Evolutionary conservation across 2,113 vertebrate species (phyloP).

Genomic region (Mesoclemmys tuberculata): DNA sequence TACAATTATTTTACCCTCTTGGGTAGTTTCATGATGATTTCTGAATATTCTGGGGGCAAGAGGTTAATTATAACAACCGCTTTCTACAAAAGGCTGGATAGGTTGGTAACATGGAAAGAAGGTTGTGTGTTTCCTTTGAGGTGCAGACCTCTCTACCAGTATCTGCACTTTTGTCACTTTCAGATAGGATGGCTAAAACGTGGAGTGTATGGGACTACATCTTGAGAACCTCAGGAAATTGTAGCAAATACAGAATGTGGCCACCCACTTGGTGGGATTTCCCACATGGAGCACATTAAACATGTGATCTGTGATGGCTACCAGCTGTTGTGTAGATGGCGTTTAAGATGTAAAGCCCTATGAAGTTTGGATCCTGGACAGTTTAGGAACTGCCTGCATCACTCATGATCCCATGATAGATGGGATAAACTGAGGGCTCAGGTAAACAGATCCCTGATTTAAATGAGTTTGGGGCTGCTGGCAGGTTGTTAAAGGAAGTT

Average conservation of each 20-base stretch:
- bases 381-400: not conserved
- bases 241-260: rapidly evolving
- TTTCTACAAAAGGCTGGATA: not conserved
- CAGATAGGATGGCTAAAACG: not conserved
- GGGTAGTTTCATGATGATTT: not conserved
- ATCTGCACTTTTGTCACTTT: rapidly evolving
- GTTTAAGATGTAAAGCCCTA: not conserved
- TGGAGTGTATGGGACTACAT: not conserved
- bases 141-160: not conserved
- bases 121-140: not conserved
- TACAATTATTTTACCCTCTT: not conserved
- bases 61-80: not conserved
- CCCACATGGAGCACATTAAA: not conserved
- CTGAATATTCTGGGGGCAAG: not conserved
- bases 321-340: not conserved
- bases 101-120: not conserved
- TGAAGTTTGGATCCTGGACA: not conserved
- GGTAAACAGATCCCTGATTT: not conserved
- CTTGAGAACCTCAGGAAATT: not conserved
- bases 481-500: not conserved
- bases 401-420: not conserved
- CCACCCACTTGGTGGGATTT: not conserved
- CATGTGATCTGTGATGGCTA: not conserved
- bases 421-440: not conserved
- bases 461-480: not conserved